Percentiles rank a stretch among this genome's conserved stretches.
phyloP scores from a whole-genome alignment of 2,113 vertebrate genomes.

The Sisor rabdophorus region DNA sequence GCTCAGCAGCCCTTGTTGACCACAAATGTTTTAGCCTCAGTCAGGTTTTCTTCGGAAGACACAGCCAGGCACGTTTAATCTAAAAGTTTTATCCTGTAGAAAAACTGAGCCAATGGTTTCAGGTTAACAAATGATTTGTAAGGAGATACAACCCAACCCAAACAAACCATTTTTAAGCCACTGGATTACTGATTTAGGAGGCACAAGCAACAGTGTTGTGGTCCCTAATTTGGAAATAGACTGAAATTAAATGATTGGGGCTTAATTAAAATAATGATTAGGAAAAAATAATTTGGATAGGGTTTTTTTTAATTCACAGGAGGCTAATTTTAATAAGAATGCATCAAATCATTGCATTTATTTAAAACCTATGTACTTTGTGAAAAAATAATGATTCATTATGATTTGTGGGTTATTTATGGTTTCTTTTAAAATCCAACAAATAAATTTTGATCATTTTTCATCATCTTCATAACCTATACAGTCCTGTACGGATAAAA shows the following conservation, averaged over 20 bases:
- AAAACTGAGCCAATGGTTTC: background rate
- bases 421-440: slow-evolving; percentile 4
- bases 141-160: slow-evolving; percentile 24
- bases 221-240: background rate
- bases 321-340: background rate
- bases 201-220: slow-evolving; percentile 13
- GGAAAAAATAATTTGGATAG: slow-evolving; percentile 1
- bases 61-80: slow-evolving; percentile 23
- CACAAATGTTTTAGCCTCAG: slow-evolving; percentile 46
- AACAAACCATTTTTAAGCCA: slow-evolving; percentile 17
- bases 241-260: background rate
- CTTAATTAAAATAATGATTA: slow-evolving; percentile 13
- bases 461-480: background rate
- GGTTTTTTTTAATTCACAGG: background rate
- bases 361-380: background rate
- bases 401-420: background rate
- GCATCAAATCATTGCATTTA: background rate
- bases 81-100: slow-evolving; percentile 18
- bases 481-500: background rate
- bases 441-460: slow-evolving; percentile 9
- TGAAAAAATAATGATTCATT: background rate
- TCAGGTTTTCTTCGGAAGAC: slow-evolving; percentile 39
- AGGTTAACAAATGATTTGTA: slow-evolving; percentile 30
- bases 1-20: slow-evolving; percentile 35
- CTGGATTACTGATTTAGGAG: slow-evolving; percentile 17